phyloP scores from a whole-genome alignment of 2,113 vertebrate genomes.

The Platanista minor region DNA sequence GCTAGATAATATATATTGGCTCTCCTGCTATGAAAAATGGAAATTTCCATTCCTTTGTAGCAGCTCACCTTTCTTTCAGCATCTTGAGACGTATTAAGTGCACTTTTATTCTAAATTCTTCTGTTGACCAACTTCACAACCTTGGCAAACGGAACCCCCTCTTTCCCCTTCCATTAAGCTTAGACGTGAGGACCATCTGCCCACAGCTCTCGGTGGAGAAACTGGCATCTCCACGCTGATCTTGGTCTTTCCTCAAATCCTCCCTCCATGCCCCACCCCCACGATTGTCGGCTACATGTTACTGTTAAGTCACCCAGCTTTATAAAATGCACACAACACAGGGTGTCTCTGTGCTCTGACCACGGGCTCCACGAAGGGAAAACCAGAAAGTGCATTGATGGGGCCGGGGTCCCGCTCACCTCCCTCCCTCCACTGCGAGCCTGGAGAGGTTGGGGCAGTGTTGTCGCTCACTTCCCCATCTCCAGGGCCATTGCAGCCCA shows the following conservation, averaged over 20 bases:
- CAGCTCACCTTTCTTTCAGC: background rate
- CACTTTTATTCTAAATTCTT: background rate
- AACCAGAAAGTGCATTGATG: rapidly evolving
- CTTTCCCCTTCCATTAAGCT: background rate
- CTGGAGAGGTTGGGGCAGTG: too few relatives aligned
- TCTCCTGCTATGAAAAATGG: background rate
- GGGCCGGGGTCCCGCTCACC: rapidly evolving
- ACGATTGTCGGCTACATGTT: background rate
- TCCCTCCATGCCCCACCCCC: background rate
- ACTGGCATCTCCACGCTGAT: rapidly evolving
- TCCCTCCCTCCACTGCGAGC: background rate
- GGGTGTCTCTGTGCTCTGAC: background rate
- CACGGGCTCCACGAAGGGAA: rapidly evolving
- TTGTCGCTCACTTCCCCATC: rapidly evolving
- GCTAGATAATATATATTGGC: background rate
- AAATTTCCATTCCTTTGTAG: background rate
- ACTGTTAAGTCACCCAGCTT: background rate
- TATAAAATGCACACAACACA: background rate
- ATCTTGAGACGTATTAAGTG: background rate
- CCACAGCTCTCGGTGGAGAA: background rate
- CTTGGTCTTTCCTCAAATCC: background rate
- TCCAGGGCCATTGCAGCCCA: background rate
- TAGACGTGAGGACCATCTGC: rapidly evolving
- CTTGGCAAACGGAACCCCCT: background rate
- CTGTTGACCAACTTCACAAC: background rate